Evolutionary conservation across 2,113 vertebrate genomes (phyloP).

Genomic region (Chaetorhynchus papuensis): DNA sequence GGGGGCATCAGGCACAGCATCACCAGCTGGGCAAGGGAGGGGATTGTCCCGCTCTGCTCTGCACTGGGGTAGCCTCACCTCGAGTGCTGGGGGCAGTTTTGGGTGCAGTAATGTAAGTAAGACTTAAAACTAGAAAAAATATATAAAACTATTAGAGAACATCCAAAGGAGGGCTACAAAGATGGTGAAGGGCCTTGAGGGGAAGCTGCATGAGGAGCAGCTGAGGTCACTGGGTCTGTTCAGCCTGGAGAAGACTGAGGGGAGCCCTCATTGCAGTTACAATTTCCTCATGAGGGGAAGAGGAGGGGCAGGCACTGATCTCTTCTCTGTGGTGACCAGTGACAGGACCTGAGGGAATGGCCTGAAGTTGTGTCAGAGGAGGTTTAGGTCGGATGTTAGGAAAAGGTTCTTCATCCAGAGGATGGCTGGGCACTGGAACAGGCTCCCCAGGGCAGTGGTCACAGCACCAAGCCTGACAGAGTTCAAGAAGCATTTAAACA

Average conservation of each 20-base stretch:
- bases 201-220: fast-evolving
- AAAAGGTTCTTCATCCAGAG: neutral
- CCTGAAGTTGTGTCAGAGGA: neutral
- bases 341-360: fast-evolving
- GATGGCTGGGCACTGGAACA: fast-evolving
- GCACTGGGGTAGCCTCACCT: fast-evolving
- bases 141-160: neutral
- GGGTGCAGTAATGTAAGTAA: too few relatives aligned
- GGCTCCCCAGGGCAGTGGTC: neutral
- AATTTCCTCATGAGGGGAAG: neutral
- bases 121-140: neutral
- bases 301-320: neutral
- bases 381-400: neutral
- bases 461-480: neutral
- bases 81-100: fast-evolving
- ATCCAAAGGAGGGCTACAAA: neutral
- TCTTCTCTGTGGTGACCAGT: neutral
- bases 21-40: fast-evolving
- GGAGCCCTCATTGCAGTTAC: neutral
- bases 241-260: neutral
- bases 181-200: neutral
- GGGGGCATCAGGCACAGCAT: neutral
- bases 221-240: neutral
- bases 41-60: neutral
- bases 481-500: neutral